phyloP scores from a whole-genome alignment of 1,140 invertebrate species.

The Eufriesea mexicana region DNA sequence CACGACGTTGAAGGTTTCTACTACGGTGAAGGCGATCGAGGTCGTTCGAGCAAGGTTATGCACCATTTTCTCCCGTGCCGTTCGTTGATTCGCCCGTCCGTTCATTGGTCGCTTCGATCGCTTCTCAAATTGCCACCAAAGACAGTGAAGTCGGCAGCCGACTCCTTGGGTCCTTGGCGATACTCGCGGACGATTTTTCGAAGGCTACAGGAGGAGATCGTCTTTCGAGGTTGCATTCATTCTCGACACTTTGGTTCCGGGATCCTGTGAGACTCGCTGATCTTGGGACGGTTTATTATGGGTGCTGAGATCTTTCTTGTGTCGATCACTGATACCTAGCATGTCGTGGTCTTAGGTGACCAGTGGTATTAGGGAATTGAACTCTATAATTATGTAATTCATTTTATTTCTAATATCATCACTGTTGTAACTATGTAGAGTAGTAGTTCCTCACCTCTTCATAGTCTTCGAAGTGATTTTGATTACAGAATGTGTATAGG shows the following conservation, averaged over 20 bases:
- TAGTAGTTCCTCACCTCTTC: no score
- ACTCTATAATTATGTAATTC: no score
- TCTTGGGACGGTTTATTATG: not conserved
- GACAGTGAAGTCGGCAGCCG: not conserved
- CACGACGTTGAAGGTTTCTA: constrained; percentile 70
- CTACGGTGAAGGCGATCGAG: constrained; percentile 79
- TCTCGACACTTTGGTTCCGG: constrained; percentile 5
- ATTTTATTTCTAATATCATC: no score
- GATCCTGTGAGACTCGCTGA: not conserved
- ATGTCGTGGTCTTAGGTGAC: not conserved
- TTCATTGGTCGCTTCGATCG: not conserved
- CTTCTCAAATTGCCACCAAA: constrained; percentile 17
- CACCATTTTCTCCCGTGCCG: constrained; percentile 75
- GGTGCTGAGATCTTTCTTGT: no score
- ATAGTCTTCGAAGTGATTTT: no score
- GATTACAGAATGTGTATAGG: no score
- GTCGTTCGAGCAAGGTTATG: constrained; percentile 78
- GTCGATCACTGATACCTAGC: not conserved
- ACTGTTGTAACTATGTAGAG: no score
- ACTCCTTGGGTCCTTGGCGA: constrained; percentile 2
- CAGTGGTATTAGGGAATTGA: not conserved
- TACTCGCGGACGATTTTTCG: constrained; percentile 6
- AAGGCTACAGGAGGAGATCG: not conserved
- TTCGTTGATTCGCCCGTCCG: constrained; percentile 29
- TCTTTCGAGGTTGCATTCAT: constrained; percentile 1